Percentiles rank a stretch among this genome's conserved stretches.
Evolutionary conservation across 2,888 invertebrate species (phyloP).

Genomic region (Drosophila cyrtoloma): DNA sequence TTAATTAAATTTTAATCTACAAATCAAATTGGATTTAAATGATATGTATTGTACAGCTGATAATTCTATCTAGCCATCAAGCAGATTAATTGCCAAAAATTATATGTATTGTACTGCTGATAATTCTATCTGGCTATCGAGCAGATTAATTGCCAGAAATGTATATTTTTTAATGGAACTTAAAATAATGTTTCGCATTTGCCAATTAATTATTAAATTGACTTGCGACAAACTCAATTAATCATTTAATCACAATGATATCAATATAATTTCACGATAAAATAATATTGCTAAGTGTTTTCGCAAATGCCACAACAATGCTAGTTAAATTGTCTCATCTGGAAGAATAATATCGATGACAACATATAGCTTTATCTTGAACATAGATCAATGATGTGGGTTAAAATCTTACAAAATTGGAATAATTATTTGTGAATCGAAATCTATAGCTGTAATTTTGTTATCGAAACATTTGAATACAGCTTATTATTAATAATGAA

Average conservation of each 20-base stretch:
- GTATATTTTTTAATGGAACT: not conserved
- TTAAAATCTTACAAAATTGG: not conserved
- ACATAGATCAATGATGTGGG: not conserved
- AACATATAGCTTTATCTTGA: not conserved
- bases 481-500: not conserved
- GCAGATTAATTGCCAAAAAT: not conserved
- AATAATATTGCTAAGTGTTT: not conserved
- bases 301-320: not conserved
- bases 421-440: not conserved
- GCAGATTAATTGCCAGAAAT: not conserved
- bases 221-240: not conserved
- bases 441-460: not conserved
- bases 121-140: conserved; percentile 4
- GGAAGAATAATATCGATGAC: not conserved
- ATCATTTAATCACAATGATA: not conserved
- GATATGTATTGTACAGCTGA: conserved; percentile 24
- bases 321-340: not conserved
- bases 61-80: conserved; percentile 3
- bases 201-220: not conserved
- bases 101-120: conserved; percentile 22
- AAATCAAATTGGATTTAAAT: conserved; percentile 39
- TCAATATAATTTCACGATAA: not conserved
- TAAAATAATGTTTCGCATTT: not conserved
- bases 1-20: conserved; percentile 68
- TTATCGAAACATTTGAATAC: not conserved